A percentile compares a stretch with the other conserved stretches of the same genome.
phyloP scores from a whole-genome alignment of 1,140 invertebrate genomes.

The Zaprionus ghesquierei region DNA sequence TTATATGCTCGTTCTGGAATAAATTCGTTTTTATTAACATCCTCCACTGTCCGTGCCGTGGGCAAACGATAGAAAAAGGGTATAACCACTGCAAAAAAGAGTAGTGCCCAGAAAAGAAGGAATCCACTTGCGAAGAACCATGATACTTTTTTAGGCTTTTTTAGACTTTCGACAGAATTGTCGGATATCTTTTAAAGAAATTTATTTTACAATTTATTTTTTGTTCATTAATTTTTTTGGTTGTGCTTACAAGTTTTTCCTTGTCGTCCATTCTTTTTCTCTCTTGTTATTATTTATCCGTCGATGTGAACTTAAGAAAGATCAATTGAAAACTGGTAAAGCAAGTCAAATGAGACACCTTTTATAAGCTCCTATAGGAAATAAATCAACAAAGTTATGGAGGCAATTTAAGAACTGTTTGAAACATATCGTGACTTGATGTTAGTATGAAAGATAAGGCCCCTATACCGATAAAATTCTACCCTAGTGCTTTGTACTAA shows the following conservation, averaged over 20 bases:
- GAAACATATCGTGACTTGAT: not conserved
- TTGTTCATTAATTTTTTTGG: not conserved
- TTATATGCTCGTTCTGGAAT: constrained; percentile 66
- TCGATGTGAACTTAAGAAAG: not conserved
- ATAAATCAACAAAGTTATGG: constrained; percentile 4
- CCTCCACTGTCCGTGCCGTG: constrained; percentile 45
- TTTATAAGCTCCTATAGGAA: not conserved
- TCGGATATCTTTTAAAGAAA: not conserved
- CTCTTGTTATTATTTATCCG: not conserved
- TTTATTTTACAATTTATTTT: not conserved
- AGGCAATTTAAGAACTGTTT: not conserved
- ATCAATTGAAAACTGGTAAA: not conserved
- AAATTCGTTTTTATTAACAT: constrained; percentile 41
- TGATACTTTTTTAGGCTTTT: constrained; percentile 4
- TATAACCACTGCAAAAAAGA: constrained; percentile 63
- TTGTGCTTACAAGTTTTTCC: constrained; percentile 17
- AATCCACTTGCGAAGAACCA: constrained; percentile 60
- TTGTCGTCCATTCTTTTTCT: constrained; percentile 7
- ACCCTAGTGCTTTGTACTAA: not conserved
- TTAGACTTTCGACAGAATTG: not conserved
- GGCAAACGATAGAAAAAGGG: constrained; percentile 62
- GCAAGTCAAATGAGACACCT: not conserved
- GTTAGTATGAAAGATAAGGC: not conserved
- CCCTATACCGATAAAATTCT: not conserved
- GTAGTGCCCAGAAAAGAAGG: constrained; percentile 57